These are phyloP conservation scores for Zootermopsis nevadensis DNA, from an alignment of 2,888 invertebrate genomes.

Conservation along the genomic window DNA sequence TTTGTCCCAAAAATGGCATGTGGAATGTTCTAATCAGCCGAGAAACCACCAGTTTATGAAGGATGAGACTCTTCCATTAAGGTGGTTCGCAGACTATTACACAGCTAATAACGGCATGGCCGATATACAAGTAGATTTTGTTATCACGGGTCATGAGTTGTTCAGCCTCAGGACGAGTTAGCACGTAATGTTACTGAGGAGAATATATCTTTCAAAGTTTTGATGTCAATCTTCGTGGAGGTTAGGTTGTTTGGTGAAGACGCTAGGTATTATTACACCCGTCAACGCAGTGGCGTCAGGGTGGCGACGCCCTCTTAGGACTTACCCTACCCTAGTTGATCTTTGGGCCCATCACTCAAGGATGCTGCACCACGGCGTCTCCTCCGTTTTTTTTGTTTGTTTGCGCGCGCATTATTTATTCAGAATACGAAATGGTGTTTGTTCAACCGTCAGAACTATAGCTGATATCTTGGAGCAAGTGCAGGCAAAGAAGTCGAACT, in stretches of 20 bases:
- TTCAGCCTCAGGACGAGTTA: too few relatives aligned
- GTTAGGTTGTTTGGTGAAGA: slow-evolving; percentile 14
- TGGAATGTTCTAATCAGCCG: too few relatives aligned
- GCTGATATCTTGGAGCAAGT: slow-evolving; percentile 1
- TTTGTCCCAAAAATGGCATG: too few relatives aligned
- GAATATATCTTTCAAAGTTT: neutral
- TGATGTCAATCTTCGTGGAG: neutral
- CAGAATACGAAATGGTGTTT: slow-evolving; percentile 42
- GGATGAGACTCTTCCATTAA: too few relatives aligned
- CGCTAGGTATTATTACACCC: slow-evolving; percentile 23
- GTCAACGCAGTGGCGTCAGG: slow-evolving; percentile 31
- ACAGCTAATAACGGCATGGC: too few relatives aligned
- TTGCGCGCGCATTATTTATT: slow-evolving; percentile 32
- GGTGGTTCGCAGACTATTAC: too few relatives aligned
- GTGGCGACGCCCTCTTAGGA: slow-evolving; percentile 32
- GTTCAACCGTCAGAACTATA: slow-evolving; percentile 26
- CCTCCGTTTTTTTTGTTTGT: neutral
- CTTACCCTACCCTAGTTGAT: slow-evolving; percentile 17
- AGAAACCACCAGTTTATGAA: too few relatives aligned
- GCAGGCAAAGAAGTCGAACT: neutral
- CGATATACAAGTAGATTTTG: too few relatives aligned
- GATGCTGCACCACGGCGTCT: slow-evolving; percentile 31
- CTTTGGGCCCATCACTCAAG: slow-evolving; percentile 38
- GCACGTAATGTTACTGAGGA: too few relatives aligned
- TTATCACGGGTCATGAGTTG: too few relatives aligned